Conservation (phyloP, 2,797 vertebrate genomes). For the Vipera ursinii region DNA sequence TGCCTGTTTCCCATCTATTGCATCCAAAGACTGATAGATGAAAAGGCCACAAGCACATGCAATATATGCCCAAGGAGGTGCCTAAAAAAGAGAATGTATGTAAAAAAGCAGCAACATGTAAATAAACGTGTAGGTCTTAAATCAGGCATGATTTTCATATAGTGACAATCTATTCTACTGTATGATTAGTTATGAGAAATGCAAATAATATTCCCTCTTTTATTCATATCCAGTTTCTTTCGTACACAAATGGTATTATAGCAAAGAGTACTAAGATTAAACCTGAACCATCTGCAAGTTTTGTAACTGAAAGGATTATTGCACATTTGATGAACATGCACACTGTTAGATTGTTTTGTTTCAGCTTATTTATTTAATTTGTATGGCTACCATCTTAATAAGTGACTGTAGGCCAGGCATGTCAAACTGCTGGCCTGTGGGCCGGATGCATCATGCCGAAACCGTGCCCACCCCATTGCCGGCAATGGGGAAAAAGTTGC, state of each 20-base stretch:
- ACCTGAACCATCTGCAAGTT: not conserved
- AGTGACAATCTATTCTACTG: not conserved
- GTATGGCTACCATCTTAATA: not conserved
- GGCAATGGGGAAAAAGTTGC: too few relatives aligned
- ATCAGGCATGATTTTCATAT: not conserved
- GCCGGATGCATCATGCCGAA: too few relatives aligned
- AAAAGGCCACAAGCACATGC: constrained; percentile 93
- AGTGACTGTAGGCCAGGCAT: not conserved
- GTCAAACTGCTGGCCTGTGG: too few relatives aligned
- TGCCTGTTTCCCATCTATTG: constrained; percentile 97
- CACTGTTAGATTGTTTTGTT: not conserved
- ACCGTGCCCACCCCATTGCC: too few relatives aligned
- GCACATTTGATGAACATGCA: not conserved
- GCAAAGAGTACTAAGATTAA: not conserved
- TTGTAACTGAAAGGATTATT: not conserved
- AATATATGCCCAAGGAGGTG: constrained; percentile 94
- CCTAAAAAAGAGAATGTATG: constrained; percentile 66
- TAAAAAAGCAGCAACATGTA: constrained; percentile 15
- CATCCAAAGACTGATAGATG: constrained; percentile 96
- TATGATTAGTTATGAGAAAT: not conserved
- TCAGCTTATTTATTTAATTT: not conserved
- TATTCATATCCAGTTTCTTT: not conserved
- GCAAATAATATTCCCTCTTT: constrained; percentile 1
- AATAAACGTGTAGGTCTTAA: not conserved
- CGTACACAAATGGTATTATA: not conserved